Conservation (phyloP, 2,888 invertebrate species). For the Zaprionus lineosus region DNA sequence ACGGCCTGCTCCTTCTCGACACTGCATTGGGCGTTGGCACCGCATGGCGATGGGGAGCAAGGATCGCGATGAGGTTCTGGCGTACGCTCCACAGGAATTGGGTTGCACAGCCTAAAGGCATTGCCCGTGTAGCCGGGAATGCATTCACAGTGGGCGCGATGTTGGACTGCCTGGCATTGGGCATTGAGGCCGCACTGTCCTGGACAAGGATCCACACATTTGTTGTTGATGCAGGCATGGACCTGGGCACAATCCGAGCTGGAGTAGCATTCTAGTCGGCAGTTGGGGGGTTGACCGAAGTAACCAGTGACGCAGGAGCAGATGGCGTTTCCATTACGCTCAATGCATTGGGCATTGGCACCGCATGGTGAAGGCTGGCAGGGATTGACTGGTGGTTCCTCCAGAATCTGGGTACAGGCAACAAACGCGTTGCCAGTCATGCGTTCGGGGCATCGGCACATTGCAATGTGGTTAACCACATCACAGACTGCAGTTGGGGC, state of each 20-base stretch:
- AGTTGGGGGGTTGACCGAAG: constrained; percentile 88
- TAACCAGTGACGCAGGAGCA: constrained; percentile 87
- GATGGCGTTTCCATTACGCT: constrained; percentile 85
- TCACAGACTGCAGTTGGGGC: constrained; percentile 90
- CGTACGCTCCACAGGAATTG: constrained; percentile 73
- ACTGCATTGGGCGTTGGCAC: constrained; percentile 89
- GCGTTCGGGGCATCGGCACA: constrained; percentile 86
- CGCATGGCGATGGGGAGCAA: constrained; percentile 90
- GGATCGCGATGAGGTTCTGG: constrained; percentile 82
- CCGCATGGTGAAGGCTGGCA: constrained; percentile 89
- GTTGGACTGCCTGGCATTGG: constrained; percentile 89
- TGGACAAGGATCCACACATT: constrained; percentile 89
- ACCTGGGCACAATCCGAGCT: constrained; percentile 88
- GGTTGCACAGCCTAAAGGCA: constrained; percentile 86
- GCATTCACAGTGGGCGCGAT: constrained; percentile 90
- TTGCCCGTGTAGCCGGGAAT: constrained; percentile 87
- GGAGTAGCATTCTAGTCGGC: constrained; percentile 88
- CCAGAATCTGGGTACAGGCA: constrained; percentile 84
- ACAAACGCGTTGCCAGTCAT: constrained; percentile 89
- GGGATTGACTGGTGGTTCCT: constrained; percentile 83
- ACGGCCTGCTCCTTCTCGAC: constrained; percentile 85
- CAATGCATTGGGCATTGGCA: constrained; percentile 87
- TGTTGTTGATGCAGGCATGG: constrained; percentile 88
- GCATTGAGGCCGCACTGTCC: constrained; percentile 89
- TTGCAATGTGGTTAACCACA: constrained; percentile 88